Evolutionary conservation across 2,113 vertebrate genomes (phyloP).

Genomic region (Petaurus breviceps): DNA sequence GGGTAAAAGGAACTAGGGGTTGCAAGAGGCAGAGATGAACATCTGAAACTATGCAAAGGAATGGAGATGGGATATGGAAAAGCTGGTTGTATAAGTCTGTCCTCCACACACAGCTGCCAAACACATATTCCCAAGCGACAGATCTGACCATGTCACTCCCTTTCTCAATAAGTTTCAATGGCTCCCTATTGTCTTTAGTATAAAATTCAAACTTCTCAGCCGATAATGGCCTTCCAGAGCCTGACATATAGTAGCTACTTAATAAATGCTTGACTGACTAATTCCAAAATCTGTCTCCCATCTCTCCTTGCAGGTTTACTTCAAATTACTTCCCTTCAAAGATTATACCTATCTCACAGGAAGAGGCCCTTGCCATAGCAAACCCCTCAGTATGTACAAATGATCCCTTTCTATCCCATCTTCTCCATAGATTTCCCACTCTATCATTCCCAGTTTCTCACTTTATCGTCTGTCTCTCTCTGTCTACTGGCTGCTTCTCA

Average conservation of each 20-base stretch:
- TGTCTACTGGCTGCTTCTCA: not conserved
- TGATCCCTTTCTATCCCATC: not conserved
- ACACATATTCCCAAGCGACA: not conserved
- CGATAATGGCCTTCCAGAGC: not conserved
- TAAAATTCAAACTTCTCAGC: not conserved
- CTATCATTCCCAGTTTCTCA: not conserved
- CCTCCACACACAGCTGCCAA: not conserved
- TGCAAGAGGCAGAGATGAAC: not conserved
- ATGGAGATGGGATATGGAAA: not conserved
- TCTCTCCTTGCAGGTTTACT: not conserved
- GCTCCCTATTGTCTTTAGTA: not conserved
- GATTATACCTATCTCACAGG: not conserved
- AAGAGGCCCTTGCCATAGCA: not conserved
- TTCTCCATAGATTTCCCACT: not conserved
- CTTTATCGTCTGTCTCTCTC: not conserved
- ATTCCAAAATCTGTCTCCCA: not conserved
- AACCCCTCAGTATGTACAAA: not conserved
- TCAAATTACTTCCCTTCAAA: not conserved
- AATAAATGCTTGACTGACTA: not conserved
- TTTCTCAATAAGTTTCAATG: not conserved
- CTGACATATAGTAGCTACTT: not conserved
- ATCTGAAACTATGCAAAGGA: not conserved
- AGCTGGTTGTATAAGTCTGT: not conserved
- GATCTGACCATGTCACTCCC: not conserved
- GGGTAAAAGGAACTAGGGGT: not conserved